Percentiles rank a stretch among this genome's conserved stretches.
Evolutionary conservation across 2,113 vertebrate species (phyloP).

Genomic region (Tiliqua scincoides): DNA sequence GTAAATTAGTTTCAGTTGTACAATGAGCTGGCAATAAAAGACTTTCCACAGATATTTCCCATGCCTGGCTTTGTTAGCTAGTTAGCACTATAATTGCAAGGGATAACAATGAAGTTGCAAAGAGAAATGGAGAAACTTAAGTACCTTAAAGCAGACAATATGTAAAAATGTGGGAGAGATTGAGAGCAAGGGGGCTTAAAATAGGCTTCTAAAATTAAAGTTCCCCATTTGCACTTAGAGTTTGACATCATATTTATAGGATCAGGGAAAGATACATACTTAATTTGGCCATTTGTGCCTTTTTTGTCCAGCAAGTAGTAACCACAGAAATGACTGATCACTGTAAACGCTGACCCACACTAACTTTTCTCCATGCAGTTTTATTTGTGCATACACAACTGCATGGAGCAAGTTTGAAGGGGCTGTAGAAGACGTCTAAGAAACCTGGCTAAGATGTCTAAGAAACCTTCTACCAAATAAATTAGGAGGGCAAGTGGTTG

Average conservation of each 20-base stretch:
- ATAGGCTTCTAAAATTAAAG: slow-evolving; percentile 10
- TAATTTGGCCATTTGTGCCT: neutral
- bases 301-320: neutral
- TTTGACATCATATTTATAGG: neutral
- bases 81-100: neutral
- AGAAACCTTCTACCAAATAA: neutral
- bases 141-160: slow-evolving; percentile 10
- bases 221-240: neutral
- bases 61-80: neutral
- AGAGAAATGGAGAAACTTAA: slow-evolving; percentile 3
- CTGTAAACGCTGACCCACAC: too few species aligned
- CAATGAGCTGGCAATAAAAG: neutral
- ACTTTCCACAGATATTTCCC: neutral
- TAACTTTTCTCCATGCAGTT: neutral
- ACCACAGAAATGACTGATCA: neutral
- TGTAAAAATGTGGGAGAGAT: neutral
- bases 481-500: neutral
- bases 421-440: too few species aligned
- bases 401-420: neutral
- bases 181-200: neutral
- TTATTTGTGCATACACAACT: neutral
- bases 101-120: neutral
- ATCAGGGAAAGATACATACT: neutral
- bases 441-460: too few species aligned
- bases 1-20: neutral